phyloP scores from a whole-genome alignment of 2,888 invertebrate species.

The Actias luna region DNA sequence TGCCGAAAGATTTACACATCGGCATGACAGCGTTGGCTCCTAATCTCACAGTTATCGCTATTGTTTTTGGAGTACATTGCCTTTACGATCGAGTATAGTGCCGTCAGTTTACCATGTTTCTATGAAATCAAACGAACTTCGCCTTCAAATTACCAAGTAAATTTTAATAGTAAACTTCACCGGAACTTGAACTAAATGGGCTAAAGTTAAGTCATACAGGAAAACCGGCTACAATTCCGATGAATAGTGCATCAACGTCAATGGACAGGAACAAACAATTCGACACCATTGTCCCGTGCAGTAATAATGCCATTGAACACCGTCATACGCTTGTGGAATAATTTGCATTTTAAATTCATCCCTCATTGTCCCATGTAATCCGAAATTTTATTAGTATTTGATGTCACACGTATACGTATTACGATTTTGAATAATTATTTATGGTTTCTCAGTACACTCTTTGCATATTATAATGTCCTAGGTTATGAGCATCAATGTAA shows the following conservation, averaged over 20 bases:
- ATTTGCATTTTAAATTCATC: conserved; percentile 70
- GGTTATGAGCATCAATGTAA: not conserved
- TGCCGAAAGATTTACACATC: no score
- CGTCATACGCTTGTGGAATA: conserved; percentile 57
- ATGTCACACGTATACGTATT: conserved; percentile 5
- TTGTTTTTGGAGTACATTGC: no score
- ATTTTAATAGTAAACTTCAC: not conserved
- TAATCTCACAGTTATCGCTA: no score
- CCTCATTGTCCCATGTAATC: conserved; percentile 49
- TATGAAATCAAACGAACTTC: not conserved
- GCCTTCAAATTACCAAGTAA: not conserved
- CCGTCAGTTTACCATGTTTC: no score
- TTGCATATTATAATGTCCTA: not conserved
- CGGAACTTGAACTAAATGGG: conserved; percentile 1
- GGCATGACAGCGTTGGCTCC: no score
- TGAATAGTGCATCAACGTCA: conserved; percentile 27
- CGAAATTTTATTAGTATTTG: conserved; percentile 40
- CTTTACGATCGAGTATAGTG: no score
- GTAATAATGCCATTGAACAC: conserved; percentile 53
- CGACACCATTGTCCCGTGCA: conserved; percentile 40
- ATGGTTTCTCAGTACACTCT: not conserved
- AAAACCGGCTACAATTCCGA: conserved; percentile 28
- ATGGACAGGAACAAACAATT: conserved; percentile 36
- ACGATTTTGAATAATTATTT: not conserved
- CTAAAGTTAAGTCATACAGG: conserved; percentile 30